Conservation (phyloP, 2,888 invertebrate genomes). For the Pseudococcus longispinus region DNA sequence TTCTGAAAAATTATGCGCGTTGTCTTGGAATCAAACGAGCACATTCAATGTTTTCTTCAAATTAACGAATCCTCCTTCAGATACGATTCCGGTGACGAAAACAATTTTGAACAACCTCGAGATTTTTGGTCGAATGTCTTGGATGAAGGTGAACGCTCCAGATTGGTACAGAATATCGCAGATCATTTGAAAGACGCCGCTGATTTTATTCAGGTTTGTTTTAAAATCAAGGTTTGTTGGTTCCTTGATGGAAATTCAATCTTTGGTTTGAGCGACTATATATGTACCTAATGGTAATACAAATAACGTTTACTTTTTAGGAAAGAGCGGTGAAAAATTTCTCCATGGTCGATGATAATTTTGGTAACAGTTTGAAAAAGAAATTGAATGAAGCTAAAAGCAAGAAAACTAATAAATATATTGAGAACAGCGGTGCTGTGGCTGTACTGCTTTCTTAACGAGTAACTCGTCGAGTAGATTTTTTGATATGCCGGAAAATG, state of each 20-base stretch:
- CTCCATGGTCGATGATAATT: conserved; percentile 77
- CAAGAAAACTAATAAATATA: conserved; percentile 61
- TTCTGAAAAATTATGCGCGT: no score
- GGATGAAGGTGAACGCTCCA: conserved; percentile 73
- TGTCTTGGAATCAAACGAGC: no score
- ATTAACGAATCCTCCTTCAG: conserved; percentile 62
- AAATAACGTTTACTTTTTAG: conserved; percentile 60
- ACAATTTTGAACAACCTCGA: conserved; percentile 87
- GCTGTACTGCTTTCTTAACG: no score
- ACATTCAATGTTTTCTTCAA: no score
- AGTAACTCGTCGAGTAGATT: no score
- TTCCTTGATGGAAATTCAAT: background rate
- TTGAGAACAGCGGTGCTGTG: conserved; percentile 44
- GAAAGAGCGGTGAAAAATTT: conserved; percentile 85
- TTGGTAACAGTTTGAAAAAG: conserved; percentile 75
- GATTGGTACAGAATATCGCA: conserved; percentile 81
- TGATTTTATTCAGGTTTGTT: conserved; percentile 77
- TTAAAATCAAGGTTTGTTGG: background rate
- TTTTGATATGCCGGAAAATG: no score
- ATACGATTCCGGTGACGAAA: conserved; percentile 83
- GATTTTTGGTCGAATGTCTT: conserved; percentile 83
- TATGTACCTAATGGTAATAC: background rate
- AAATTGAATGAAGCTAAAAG: conserved; percentile 65
- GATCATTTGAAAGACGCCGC: conserved; percentile 79
- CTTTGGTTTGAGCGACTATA: background rate